A percentile compares a stretch with the other conserved stretches of the same genome.
These are phyloP conservation scores for Hystrix brachyura DNA, from an alignment of 2,113 vertebrate species.

Conservation along the genomic window DNA sequence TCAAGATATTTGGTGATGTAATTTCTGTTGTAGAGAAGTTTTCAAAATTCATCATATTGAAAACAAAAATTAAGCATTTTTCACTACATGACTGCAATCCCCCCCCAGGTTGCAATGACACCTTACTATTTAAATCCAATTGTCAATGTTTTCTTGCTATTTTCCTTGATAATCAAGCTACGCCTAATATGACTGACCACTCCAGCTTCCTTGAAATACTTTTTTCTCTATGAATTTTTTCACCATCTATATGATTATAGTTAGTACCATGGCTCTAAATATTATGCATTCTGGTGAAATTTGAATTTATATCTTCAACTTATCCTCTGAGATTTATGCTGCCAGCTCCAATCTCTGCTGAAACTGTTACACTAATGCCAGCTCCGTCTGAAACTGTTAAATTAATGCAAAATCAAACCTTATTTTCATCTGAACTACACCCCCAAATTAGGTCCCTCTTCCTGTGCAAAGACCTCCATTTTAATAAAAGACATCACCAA, in stretches of 20 bases:
- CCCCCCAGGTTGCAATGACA: background rate
- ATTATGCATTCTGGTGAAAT: background rate
- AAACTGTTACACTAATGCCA: too few species aligned
- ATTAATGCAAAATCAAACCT: background rate
- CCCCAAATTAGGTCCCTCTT: background rate
- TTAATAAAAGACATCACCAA: background rate
- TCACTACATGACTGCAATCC: background rate
- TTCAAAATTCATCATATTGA: background rate
- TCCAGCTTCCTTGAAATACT: background rate
- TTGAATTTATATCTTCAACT: background rate
- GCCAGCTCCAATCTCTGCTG: background rate
- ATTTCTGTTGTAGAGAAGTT: background rate
- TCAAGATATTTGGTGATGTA: background rate
- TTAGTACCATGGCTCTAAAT: background rate
- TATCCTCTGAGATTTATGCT: background rate
- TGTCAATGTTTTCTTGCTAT: background rate
- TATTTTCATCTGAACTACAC: background rate
- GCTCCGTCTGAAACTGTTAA: background rate
- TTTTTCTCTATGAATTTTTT: background rate
- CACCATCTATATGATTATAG: background rate
- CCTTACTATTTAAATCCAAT: background rate
- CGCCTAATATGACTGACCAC: background rate
- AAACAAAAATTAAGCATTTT: conserved; percentile 40
- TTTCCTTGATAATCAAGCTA: background rate
- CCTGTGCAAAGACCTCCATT: background rate